phyloP scores from a whole-genome alignment of 2,797 vertebrate genomes.

The Pygocentrus nattereri region DNA sequence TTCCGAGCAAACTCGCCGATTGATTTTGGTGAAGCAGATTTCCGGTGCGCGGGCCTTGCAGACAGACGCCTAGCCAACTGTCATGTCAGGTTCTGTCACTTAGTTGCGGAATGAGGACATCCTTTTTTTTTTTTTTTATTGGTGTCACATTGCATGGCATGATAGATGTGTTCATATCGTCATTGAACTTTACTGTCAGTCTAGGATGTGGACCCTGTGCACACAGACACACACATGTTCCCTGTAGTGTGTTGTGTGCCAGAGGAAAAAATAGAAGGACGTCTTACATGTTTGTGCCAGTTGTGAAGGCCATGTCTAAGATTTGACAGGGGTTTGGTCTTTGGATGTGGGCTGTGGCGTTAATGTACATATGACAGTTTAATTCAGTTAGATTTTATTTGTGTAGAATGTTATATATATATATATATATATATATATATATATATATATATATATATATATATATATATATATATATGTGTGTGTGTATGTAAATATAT shows the following conservation, averaged over 20 bases:
- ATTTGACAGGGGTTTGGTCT: background rate
- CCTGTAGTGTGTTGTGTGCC: background rate
- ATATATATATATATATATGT: no score
- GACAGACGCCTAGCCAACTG: slow-evolving; percentile 71
- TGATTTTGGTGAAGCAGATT: slow-evolving; percentile 80
- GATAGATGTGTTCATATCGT: slow-evolving; percentile 48
- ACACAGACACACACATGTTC: background rate
- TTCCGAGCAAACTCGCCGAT: slow-evolving; percentile 73
- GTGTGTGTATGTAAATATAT: no score
- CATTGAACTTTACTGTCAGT: slow-evolving; percentile 33
- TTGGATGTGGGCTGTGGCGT: background rate
- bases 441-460: no score
- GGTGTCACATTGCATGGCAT: slow-evolving; percentile 33
- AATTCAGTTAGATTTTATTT: no score
- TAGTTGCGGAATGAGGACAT: slow-evolving; percentile 34
- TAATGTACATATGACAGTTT: background rate
- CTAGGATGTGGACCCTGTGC: background rate
- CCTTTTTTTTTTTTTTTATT: slow-evolving; percentile 45
- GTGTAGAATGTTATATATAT: no score
- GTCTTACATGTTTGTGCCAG: slow-evolving; percentile 2
- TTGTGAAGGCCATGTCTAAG: background rate
- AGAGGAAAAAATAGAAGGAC: slow-evolving; percentile 8
- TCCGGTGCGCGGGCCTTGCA: slow-evolving; percentile 75
- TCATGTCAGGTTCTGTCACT: slow-evolving; percentile 62
- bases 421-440: no score